Evolutionary conservation across 1,140 invertebrate species (phyloP).

Genomic region (Vanessa tameamea): DNA sequence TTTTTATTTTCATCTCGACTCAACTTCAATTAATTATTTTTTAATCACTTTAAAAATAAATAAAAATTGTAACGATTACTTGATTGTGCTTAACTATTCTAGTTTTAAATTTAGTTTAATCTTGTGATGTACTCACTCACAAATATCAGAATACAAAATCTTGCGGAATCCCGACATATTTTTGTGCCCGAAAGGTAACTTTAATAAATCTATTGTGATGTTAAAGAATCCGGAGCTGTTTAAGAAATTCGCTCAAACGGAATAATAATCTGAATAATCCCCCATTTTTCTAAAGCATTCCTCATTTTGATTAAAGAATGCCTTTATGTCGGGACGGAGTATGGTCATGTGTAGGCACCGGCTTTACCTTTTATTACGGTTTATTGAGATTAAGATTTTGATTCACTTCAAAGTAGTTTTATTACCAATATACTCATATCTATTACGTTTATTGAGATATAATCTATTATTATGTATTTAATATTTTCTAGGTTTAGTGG

Average conservation of each 20-base stretch:
- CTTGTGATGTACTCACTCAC: too few species aligned
- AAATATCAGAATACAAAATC: too few species aligned
- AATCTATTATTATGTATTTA: too few species aligned
- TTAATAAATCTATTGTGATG: conserved; percentile 7
- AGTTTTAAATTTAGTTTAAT: too few species aligned
- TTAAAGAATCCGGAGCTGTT: conserved; percentile 4
- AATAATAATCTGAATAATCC: conserved; percentile 13
- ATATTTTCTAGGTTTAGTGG: too few species aligned
- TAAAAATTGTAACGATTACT: too few species aligned
- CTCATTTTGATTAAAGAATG: background rate
- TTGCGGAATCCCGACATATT: background rate
- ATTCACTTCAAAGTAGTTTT: background rate
- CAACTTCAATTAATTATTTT: too few species aligned
- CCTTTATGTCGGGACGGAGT: background rate
- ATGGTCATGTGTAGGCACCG: too few species aligned
- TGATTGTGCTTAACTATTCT: too few species aligned
- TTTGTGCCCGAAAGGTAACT: background rate
- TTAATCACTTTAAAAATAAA: too few species aligned
- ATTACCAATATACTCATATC: background rate
- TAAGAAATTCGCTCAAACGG: background rate
- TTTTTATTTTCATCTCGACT: too few species aligned
- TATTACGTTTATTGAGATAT: too few species aligned
- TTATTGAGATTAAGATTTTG: background rate
- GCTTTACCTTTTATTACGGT: background rate
- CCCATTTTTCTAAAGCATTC: background rate